phyloP scores from a whole-genome alignment of 2,797 vertebrate species.

The Myotis myotis region DNA sequence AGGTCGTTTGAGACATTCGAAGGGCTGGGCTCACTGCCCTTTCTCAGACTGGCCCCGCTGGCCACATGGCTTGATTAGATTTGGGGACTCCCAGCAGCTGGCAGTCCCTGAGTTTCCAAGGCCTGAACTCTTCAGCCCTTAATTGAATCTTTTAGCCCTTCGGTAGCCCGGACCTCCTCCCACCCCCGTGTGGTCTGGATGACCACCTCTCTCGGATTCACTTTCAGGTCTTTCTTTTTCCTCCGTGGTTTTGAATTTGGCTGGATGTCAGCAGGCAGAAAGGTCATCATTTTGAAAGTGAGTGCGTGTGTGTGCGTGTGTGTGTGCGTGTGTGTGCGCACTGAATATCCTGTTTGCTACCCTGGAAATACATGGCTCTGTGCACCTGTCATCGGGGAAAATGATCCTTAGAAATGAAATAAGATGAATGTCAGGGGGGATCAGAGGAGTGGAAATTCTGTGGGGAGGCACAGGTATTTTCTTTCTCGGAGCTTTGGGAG shows the following conservation, averaged over 20 bases:
- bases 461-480: conserved; percentile 15
- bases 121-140: not conserved
- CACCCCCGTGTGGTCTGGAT: not conserved
- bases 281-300: conserved; percentile 20
- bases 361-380: not conserved
- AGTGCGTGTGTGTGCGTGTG: not conserved
- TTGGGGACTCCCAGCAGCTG: conserved; percentile 41
- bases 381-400: conserved; percentile 52
- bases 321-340: not conserved
- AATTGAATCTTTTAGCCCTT: not conserved
- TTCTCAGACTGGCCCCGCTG: not conserved
- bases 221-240: not conserved
- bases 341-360: not conserved
- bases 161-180: no score
- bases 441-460: not conserved
- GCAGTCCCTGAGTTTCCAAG: conserved; percentile 19
- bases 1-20: not conserved
- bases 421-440: not conserved
- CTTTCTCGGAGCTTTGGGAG: not conserved
- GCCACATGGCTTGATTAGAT: conserved; percentile 1
- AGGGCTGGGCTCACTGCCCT: not conserved
- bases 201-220: not conserved
- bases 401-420: conserved; percentile 40
- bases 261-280: not conserved
- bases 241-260: not conserved